Percentiles rank a stretch among this genome's conserved stretches.
Evolutionary conservation across 2,888 invertebrate genomes (phyloP).

Genomic region (Sepioteuthis lessoniana): DNA sequence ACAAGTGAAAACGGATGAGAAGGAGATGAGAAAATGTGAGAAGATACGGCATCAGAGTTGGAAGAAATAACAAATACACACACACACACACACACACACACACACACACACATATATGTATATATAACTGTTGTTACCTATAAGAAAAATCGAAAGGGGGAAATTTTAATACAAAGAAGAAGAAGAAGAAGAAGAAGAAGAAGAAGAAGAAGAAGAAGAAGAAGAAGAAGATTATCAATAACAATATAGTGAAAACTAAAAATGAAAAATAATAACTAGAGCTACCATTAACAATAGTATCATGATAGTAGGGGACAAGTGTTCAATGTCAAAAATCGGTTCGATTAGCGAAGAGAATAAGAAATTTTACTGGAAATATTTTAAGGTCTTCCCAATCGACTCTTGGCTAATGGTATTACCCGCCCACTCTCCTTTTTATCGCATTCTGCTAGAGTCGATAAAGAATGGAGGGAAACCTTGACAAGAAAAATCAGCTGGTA

Average conservation of each 20-base stretch:
- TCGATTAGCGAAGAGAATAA: neutral
- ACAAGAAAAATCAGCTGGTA: neutral
- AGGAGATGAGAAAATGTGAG: no score
- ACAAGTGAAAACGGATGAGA: no score
- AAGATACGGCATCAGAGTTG: no score
- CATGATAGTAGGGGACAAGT: neutral
- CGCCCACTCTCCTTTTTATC: neutral
- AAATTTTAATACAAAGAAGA: neutral
- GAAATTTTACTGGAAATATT: neutral
- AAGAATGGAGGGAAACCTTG: neutral
- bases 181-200: neutral
- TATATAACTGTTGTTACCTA: no score
- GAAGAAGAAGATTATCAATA: neutral
- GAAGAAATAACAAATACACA: no score
- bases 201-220: neutral
- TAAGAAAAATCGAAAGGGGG: no score
- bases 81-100: no score
- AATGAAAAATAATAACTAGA: neutral
- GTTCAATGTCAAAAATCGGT: neutral
- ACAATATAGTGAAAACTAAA: neutral
- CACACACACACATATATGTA: no score
- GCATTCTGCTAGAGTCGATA: neutral
- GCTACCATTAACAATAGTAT: neutral
- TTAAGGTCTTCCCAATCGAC: neutral
- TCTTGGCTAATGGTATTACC: neutral